Evolutionary conservation across 1,140 invertebrate species (phyloP).

Genomic region (Asobara japonica): DNA sequence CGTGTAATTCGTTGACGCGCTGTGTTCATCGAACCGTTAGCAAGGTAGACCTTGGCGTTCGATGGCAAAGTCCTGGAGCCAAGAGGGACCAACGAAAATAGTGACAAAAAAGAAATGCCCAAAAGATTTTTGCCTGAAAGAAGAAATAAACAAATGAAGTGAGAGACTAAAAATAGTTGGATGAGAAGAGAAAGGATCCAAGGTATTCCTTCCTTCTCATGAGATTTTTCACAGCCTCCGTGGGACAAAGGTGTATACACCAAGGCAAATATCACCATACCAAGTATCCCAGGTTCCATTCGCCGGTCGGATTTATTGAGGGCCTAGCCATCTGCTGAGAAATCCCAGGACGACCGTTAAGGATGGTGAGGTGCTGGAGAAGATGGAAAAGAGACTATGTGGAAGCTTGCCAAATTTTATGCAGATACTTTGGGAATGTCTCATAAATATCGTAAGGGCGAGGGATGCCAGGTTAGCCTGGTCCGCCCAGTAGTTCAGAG

Average conservation of each 20-base stretch:
- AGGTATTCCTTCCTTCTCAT: not conserved
- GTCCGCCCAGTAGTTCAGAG: not conserved
- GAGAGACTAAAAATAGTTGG: slow-evolving; percentile 13
- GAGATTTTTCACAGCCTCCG: slow-evolving; percentile 1
- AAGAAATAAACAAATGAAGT: slow-evolving; percentile 31
- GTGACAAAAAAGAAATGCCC: slow-evolving; percentile 14
- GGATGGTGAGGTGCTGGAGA: slow-evolving; percentile 8
- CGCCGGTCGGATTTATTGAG: slow-evolving; percentile 50
- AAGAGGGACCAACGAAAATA: slow-evolving; percentile 2
- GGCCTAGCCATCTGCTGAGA: slow-evolving; percentile 37
- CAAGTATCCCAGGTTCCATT: not conserved
- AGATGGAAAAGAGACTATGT: slow-evolving; percentile 8
- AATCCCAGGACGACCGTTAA: slow-evolving; percentile 26
- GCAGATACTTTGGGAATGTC: slow-evolving; percentile 43
- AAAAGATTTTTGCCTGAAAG: slow-evolving; percentile 19
- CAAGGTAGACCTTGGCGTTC: slow-evolving; percentile 17
- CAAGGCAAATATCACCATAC: not conserved
- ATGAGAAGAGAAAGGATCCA: not conserved
- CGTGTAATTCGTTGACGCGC: slow-evolving; percentile 35
- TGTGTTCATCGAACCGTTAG: slow-evolving; percentile 32
- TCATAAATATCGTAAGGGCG: slow-evolving; percentile 43
- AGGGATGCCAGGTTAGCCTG: slow-evolving; percentile 4
- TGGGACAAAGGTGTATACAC: not conserved
- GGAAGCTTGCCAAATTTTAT: slow-evolving; percentile 51
- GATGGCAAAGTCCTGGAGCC: slow-evolving; percentile 5